Evolutionary conservation across 2,888 invertebrate genomes (phyloP), one percentile per base, ranked within the genome.

Genomic region (Spatulosminthurus flaviceps): DNA sequence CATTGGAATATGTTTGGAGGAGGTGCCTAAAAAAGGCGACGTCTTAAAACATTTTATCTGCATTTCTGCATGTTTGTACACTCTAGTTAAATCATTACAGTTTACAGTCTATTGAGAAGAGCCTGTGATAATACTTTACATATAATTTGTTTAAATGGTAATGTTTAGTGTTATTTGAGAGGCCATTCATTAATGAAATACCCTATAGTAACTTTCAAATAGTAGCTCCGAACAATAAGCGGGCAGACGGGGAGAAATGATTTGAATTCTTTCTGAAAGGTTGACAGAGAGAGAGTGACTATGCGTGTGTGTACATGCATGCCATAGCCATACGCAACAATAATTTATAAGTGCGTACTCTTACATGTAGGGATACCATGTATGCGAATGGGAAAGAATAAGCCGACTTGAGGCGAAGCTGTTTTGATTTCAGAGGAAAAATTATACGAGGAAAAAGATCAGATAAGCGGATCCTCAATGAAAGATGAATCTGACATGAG

Each of bases 401-500:
- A 5, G 4, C n/a, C 51, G 16, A 51, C 51, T 51, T 34, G 34
- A n/a, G 16, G 16, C 5, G 51, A 13, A 51, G n/a, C n/a, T 51
- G 51, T 51, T 51, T 51, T 51, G 51, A 51, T 51, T 51, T 51
- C 51, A 51, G n/a, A 51, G 51, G 51, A 51, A 51, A 51, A 51
- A 51, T 51, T 51, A 51, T 51, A 51, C 51, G 19, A 51, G 51
- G 51, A 19, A 51, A 51, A 51, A 51, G 51, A 51, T 51, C 51
- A 51, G 51, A 51, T 51, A 51, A 51, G 51, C 51, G 51, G 51
- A 51, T 11, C 16, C 19, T 51, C 19, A 51, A 51, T 51, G 51
- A 51, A 51, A 51, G 51, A 51, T 51, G 51, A 51, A 51, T 51
- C 51, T 51, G 51, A 51, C 42, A 71, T 73, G 73, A 24, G 43